Evolutionary conservation across 2,888 invertebrate genomes (phyloP), one percentile per base, ranked within the genome.

Genomic region (Caenorhabditis sinica): DNA sequence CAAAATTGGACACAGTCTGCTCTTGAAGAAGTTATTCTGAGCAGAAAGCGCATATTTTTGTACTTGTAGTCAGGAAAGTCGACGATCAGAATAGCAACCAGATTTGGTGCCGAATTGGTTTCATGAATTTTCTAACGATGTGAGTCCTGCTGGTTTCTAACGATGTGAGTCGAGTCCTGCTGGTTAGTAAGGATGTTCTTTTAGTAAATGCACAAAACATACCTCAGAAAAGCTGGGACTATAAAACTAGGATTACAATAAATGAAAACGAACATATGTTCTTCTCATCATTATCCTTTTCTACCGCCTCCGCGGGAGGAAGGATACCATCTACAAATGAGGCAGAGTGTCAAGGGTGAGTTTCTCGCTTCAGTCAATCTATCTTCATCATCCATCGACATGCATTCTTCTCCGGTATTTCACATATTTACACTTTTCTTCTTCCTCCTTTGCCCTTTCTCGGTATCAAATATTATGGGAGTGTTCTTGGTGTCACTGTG

Each of bases 251-350:
- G n/a, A n/a, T n/a, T n/a, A 40, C 40, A 40, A 40, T 40, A 40
- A 40, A 40, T n/a, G n/a, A n/a, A n/a, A n/a, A 11, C 9, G 9
- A 56, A 56, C 56, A 69, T 23, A 8, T 69, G 69, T 56, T 68
- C 68, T 33, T 40, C 9, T 40, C 13, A 56, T 20, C 33, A 20
- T 6, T 56, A n/a, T n/a, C 45, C n/a, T 49, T 71, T 45, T 45
- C 58, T 60, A 53, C 51, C 58, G 30, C 58, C 43, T 40, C 20
- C n/a, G 28, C 72, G 60, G 58, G 15, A 53, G 36, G 23, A 17
- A n/a, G 33, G 74, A 74, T 74, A 74, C 51, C 74, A 74, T 75
- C 75, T 75, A 75, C 66, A 75, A 75, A 75, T 75, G 65, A 74
- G 53, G 40, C 8, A 58, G 25, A 56, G 56, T 56, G 45, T 43